Evolutionary conservation across 1,140 invertebrate species (phyloP).

Genomic region (Neotoxoptera formosana): DNA sequence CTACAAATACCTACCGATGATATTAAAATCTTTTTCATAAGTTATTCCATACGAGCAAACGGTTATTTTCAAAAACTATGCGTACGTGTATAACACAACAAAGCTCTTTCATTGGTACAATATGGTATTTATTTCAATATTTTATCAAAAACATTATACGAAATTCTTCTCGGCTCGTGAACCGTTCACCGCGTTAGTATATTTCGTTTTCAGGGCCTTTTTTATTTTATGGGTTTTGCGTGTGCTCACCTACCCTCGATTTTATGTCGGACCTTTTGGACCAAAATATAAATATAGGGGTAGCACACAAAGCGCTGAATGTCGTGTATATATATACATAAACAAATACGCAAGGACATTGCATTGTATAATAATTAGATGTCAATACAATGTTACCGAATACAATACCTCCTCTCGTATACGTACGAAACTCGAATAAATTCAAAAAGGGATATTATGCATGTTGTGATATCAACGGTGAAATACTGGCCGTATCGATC

Average conservation of each 20-base stretch:
- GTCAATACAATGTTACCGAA: slow-evolving; percentile 1
- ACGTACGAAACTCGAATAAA: background rate
- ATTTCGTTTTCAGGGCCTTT: slow-evolving; percentile 2
- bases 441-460: background rate
- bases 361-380: slow-evolving; percentile 18
- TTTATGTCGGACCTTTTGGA: background rate
- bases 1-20: background rate
- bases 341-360: slow-evolving; percentile 14
- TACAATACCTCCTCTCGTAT: background rate
- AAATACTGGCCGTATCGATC: background rate
- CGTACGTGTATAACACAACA: background rate
- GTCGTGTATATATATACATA: background rate
- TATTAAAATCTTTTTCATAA: background rate
- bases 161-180: background rate
- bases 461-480: background rate
- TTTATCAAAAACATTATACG: slow-evolving; percentile 3
- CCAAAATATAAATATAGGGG: slow-evolving; percentile 2
- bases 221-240: background rate
- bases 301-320: background rate
- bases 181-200: background rate
- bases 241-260: background rate
- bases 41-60: background rate
- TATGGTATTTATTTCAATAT: slow-evolving; percentile 7
- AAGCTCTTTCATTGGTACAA: slow-evolving; percentile 2
- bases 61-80: background rate